Evolutionary conservation across 2,888 invertebrate species (phyloP), one percentile per base, ranked within the genome.

Genomic region (Fragum fragum): DNA sequence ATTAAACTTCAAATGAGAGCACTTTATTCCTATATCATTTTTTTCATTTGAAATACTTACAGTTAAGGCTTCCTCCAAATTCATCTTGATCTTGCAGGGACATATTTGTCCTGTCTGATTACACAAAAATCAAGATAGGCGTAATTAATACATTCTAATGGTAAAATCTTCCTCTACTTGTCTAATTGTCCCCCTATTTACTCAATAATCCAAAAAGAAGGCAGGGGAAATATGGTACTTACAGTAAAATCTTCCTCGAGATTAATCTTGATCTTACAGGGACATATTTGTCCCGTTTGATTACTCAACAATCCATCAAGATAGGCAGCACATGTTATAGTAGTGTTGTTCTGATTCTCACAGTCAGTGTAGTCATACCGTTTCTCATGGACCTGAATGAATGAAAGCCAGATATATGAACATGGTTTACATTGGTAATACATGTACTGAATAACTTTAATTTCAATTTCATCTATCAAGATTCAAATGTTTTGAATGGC

Each of bases 301-400:
- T 89, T 90, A 68, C 63, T 77, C 5, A 95, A 95, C 7, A 81
- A 77, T 23, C 83, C 82, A 66, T 95, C 93, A 69, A 91, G 75
- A 52, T 90, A 85, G 0, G 89, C 74, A 7, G 90, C 89, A 83
- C 93, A 93, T 21, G 90, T 89, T 42, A 77, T 76, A 18, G 72
- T 32, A 0, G 57, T 52, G 39, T 90, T 93, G n/a, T 94, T 93
- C 28, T 90, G 92, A 18, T 94, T 94, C 70, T 92, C 92, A 92
- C 98, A 98, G 71, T 96, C 89, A 0, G 99, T 99, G 93, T 99
- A 99, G 93, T 98, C 97, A 76, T 97, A 96, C 1, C 96, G 96
- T 88, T 96, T 95, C 94, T 99, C 98, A 93, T 97, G 97, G 0
- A 99, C 97, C 47, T 47, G 47, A 18, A 3, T 47, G n/a, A 47